A percentile compares a stretch with the other conserved stretches of the same genome.
phyloP scores from a whole-genome alignment of 1,140 invertebrate genomes.

The Drosophila mauritiana region DNA sequence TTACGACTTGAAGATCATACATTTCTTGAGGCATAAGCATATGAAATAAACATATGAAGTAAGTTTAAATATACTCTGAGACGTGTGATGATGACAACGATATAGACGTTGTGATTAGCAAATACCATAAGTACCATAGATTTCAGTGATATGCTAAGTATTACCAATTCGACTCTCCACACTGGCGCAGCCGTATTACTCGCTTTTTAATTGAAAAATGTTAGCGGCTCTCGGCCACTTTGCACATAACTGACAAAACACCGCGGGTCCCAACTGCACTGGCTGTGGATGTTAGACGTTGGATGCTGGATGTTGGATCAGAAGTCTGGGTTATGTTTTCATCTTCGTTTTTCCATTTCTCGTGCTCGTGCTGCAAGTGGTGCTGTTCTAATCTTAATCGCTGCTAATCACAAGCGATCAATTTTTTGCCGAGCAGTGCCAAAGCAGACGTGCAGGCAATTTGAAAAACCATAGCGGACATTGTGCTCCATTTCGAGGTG shows the following conservation, averaged over 20 bases:
- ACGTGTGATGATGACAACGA: not conserved
- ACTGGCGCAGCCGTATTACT: conserved; percentile 32
- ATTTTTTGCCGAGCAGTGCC: conserved; percentile 60
- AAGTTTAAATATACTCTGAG: no score
- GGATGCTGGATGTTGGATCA: conserved; percentile 10
- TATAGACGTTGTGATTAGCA: not conserved
- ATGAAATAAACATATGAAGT: no score
- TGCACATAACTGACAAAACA: conserved; percentile 81
- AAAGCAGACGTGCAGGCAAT: conserved; percentile 70
- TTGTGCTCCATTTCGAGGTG: conserved; percentile 72
- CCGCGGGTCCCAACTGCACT: conserved; percentile 64
- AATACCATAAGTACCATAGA: no score
- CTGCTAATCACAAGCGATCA: conserved; percentile 80
- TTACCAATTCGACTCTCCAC: conserved; percentile 31
- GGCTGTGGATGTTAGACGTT: conserved; percentile 8
- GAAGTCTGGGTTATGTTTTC: conserved; percentile 44
- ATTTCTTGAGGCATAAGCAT: no score
- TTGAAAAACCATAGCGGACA: conserved; percentile 66
- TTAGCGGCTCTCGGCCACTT: conserved; percentile 79
- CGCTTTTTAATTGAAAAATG: conserved; percentile 80
- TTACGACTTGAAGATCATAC: no score
- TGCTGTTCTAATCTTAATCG: conserved; percentile 78
- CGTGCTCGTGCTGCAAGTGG: conserved; percentile 34
- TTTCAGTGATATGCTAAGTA: conserved; percentile 13
- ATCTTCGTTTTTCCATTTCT: conserved; percentile 29